Evolutionary conservation across 64 coral and sea anemone species (phyloP), one percentile per base, ranked within the genome.

Genomic region (Pachyseris speciosa): DNA sequence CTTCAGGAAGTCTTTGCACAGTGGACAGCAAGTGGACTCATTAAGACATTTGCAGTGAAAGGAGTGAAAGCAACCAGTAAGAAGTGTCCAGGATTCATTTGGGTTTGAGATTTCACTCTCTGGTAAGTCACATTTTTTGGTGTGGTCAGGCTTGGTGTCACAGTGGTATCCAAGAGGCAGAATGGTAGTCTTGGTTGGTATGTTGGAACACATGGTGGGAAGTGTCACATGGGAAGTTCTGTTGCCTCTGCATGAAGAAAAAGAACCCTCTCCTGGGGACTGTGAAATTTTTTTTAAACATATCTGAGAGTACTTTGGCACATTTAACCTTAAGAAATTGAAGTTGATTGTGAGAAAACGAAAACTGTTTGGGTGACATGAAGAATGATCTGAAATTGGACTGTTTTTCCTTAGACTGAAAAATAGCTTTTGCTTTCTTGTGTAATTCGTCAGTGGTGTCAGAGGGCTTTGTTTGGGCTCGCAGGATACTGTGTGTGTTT

Each of bases 21-120:
- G 37, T 26, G 88, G 88, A 69, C 88, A 90, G 37, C 26, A 37
- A 72, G 34, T 32, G 36, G 53, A 41, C n/a, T 42, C 70, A 49
- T 81, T 59, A 17, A 90, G 59, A 90, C 88, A 80, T 42, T 50
- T 65, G 9, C 49, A 30, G 80, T 90, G 88, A 47, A 90, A 90
- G 19, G 88, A 90, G 67, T 80, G 74, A 50, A 76, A 86, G 64
- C 83, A 86, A 42, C 83, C 83, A 41, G 31, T 37, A 22, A 86
- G n/a, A 20, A 86, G 7, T 39, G 59, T 8, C 61, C 83, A 86
- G 19, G 58, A 37, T n/a, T 67, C 59, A 67, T 64, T 67, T 68
- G 41, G 17, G 50, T 15, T 42, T 39, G 30, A 41, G 72, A 75
- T 43, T 9, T 75, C 40, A 20, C 30, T 39, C 22, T 11, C 38